Percentiles rank a stretch among this genome's conserved stretches.
Evolutionary conservation across 1,140 invertebrate species (phyloP).

Genomic region (Vanessa tameamea): DNA sequence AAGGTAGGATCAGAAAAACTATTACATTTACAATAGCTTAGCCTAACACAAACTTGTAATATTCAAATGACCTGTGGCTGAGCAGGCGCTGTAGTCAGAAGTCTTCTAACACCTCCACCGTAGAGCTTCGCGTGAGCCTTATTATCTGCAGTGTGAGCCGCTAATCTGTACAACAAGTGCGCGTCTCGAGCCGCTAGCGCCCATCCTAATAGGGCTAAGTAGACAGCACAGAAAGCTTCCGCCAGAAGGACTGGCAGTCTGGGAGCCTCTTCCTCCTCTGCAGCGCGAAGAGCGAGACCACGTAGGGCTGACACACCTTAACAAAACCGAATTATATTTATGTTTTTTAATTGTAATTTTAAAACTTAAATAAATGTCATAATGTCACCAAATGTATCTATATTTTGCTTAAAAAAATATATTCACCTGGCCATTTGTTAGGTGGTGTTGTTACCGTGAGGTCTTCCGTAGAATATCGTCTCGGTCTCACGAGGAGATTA

Average conservation of each 20-base stretch:
- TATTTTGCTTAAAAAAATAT: too few relatives aligned
- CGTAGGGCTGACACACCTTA: constrained; percentile 93
- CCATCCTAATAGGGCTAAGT: constrained; percentile 95
- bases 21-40: too few relatives aligned
- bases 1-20: too few relatives aligned
- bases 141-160: constrained; percentile 90
- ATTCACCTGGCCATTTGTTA: constrained; percentile 86
- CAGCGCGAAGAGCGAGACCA: constrained; percentile 93
- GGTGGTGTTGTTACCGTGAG: constrained; percentile 85
- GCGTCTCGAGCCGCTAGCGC: constrained; percentile 97
- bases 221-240: constrained; percentile 96
- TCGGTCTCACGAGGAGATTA: constrained; percentile 81
- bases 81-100: constrained; percentile 87
- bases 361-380: too few relatives aligned
- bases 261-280: constrained; percentile 98
- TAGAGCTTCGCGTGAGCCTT: constrained; percentile 93
- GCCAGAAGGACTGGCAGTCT: constrained; percentile 94
- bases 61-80: constrained; percentile 52
- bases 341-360: too few relatives aligned
- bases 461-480: constrained; percentile 86
- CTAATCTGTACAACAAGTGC: constrained; percentile 93
- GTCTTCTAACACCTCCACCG: constrained; percentile 96
- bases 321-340: not conserved
- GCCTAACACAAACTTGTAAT: not conserved
- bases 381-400: too few relatives aligned